These are phyloP conservation scores for Xylocampa areola DNA, from an alignment of 2,888 invertebrate genomes.

Conservation along the genomic window DNA sequence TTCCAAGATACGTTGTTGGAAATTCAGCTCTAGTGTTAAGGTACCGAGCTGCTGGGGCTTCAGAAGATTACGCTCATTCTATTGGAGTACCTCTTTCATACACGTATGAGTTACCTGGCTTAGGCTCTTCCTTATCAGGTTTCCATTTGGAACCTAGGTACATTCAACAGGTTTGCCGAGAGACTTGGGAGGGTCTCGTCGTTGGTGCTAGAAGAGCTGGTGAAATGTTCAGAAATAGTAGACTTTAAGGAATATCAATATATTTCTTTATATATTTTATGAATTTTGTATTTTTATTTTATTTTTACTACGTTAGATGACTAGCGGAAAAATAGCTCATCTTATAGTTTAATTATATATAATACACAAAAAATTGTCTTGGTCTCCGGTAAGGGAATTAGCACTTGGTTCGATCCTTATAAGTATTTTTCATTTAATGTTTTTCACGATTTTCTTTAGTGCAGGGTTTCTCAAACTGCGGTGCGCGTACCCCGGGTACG, in stretches of 20 bases:
- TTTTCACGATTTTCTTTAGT: too few relatives aligned
- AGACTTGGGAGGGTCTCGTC: conserved; percentile 90
- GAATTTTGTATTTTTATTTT: too few relatives aligned
- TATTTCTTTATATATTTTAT: background rate
- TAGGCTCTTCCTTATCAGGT: conserved; percentile 78
- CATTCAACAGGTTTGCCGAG: conserved; percentile 88
- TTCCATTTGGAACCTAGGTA: conserved; percentile 89
- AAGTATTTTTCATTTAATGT: too few relatives aligned
- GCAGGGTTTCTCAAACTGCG: too few relatives aligned
- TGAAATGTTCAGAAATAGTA: conserved; percentile 57
- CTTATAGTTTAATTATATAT: too few relatives aligned
- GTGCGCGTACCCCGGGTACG: too few relatives aligned
- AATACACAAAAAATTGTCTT: too few relatives aligned
- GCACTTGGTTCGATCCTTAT: too few relatives aligned
- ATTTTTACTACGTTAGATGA: too few relatives aligned
- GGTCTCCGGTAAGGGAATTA: too few relatives aligned
- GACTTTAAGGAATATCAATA: background rate
- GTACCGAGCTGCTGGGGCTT: conserved; percentile 90
- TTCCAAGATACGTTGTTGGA: conserved; percentile 87
- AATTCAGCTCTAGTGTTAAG: conserved; percentile 85
- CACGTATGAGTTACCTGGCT: conserved; percentile 91
- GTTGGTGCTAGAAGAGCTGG: conserved; percentile 82
- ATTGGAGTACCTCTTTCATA: conserved; percentile 90
- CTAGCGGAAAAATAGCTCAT: too few relatives aligned
- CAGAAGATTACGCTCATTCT: conserved; percentile 91